phyloP scores from a whole-genome alignment of 2,113 vertebrate genomes.

The Neogobius melanostomus region DNA sequence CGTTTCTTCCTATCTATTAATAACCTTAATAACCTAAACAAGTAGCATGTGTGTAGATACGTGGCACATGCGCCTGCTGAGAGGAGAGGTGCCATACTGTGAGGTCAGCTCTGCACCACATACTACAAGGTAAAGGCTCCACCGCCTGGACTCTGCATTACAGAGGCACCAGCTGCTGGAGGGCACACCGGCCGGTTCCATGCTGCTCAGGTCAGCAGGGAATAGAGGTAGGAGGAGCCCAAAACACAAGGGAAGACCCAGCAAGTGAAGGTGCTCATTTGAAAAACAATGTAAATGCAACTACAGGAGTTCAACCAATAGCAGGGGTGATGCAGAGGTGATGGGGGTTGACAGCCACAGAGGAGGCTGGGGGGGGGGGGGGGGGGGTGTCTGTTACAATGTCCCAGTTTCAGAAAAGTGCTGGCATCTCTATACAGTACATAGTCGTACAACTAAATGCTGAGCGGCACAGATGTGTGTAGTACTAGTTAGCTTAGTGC shows the following conservation, averaged over 20 bases:
- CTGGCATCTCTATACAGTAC: slow-evolving; percentile 29
- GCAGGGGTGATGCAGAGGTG: background rate
- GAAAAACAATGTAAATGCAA: slow-evolving; percentile 65
- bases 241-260: background rate
- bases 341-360: background rate
- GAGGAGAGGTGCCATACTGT: slow-evolving; percentile 47
- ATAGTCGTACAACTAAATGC: slow-evolving; percentile 35
- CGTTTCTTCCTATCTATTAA: background rate
- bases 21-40: slow-evolving; percentile 4
- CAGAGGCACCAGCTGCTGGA: slow-evolving; percentile 53
- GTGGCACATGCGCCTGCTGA: background rate
- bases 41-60: background rate
- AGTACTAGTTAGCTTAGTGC: slow-evolving; percentile 45
- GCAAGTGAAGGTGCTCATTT: slow-evolving; percentile 47
- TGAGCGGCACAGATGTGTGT: slow-evolving; percentile 36
- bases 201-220: slow-evolving; percentile 62
- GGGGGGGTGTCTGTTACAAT: slow-evolving; percentile 47
- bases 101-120: slow-evolving; percentile 42
- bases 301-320: slow-evolving; percentile 18
- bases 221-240: slow-evolving; percentile 16
- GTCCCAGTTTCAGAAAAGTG: slow-evolving; percentile 57
- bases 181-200: slow-evolving; percentile 47
- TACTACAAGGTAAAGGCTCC: slow-evolving; percentile 18
- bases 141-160: slow-evolving; percentile 46
- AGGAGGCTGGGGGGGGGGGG: background rate